Conservation (phyloP, 2,113 vertebrate species). For the Trematocara unimaculatum region DNA sequence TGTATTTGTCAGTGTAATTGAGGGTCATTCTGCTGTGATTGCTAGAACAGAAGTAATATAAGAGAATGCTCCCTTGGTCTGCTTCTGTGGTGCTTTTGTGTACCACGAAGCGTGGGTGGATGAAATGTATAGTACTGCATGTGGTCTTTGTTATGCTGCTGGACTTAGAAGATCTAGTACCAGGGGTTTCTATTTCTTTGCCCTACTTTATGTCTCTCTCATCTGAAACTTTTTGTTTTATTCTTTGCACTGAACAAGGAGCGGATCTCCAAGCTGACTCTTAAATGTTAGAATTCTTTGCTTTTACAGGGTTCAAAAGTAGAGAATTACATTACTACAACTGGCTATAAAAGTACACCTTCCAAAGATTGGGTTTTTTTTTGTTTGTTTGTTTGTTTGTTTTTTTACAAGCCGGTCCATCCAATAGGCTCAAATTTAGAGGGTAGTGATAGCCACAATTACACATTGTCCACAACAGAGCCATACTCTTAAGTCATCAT, state of each 20-base stretch:
- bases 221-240: background rate
- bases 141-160: background rate
- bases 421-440: background rate
- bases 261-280: background rate
- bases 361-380: background rate
- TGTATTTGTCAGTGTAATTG: background rate
- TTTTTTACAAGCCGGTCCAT: background rate
- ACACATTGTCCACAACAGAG: background rate
- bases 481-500: background rate
- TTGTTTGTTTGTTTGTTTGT: accelerated
- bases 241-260: background rate
- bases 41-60: background rate
- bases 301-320: background rate
- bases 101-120: background rate
- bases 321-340: background rate
- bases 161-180: background rate
- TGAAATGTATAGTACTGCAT: background rate
- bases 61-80: background rate
- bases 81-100: background rate
- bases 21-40: background rate
- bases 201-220: background rate
- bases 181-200: background rate
- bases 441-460: background rate
- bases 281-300: background rate
- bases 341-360: background rate